Base-by-base conservation (phyloP, 2,113 vertebrate genomes). In the Maccullochella peelii region DNA sequence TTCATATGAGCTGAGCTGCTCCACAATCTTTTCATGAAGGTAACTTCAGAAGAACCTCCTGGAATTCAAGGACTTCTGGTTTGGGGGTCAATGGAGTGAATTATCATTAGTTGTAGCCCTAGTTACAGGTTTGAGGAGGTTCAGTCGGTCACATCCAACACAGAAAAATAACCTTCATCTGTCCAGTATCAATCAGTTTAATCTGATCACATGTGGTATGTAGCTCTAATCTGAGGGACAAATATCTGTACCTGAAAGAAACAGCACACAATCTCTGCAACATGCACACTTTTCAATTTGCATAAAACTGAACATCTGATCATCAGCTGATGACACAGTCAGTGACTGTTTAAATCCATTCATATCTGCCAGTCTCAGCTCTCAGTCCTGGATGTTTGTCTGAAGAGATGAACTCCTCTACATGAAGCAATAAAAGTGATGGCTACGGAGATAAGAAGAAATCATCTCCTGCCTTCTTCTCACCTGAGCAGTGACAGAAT, bases 401-500 rank as follows among this genome's bases (percentile, higher is more conserved):
- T 72, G 77, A 67, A 68, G 52, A 36, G 1, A 69, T 30, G 6
- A 49, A 33, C 14, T 30, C 6, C 36, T 73, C 62, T 7, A 66
- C 66, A 38, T 59, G 38, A 61, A 33, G 42, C 1, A 50, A 50
- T 23, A 42, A 65, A 77, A 58, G 15, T 50, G 68, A 83, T 1
- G 3, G 3, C 15, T 4, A 20, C 3, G 4, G 57, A 42, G 1
- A 27, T n/a, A 18, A 57, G 23, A 18, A 75, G 8, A 66, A 40
- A 62, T 57, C 67, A 42, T 63, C 50, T 55, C 33, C 42, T 14
- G 50, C 65, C 77, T 54, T 58, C 38, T 55, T 79, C 71, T 84
- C 78, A 63, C 68, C 70, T 50, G 27, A 79, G 42, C 15, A 2
- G 14, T 78, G 84, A 85, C 72, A 86, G 82, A 73, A 85, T 58